These are phyloP conservation scores for Xerus inauris DNA, from an alignment of 2,113 vertebrate species.

Conservation along the genomic window DNA sequence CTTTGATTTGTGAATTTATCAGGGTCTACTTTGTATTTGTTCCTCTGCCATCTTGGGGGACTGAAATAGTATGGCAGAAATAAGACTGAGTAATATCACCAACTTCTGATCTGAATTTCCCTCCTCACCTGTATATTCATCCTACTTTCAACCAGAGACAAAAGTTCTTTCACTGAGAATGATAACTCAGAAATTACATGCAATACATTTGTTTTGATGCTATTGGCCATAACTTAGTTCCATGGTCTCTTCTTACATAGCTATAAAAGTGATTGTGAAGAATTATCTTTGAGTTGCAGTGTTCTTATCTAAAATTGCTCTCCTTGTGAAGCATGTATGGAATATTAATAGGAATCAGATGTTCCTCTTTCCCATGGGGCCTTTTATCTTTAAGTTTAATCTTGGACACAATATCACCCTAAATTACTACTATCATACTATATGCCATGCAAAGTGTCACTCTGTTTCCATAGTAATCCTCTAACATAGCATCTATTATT, in stretches of 20 bases:
- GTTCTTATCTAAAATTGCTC: neutral
- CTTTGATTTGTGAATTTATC: neutral
- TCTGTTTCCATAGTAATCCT: neutral
- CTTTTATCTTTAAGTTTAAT: neutral
- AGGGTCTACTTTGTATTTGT: neutral
- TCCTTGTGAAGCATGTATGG: neutral
- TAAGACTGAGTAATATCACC: neutral
- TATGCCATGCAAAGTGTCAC: neutral
- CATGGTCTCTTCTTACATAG: neutral
- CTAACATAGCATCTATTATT: neutral
- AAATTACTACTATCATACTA: neutral
- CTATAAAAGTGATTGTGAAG: neutral
- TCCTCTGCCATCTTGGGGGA: neutral
- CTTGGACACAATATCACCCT: neutral
- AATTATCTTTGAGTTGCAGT: neutral
- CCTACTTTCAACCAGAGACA: neutral
- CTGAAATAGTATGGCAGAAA: neutral
- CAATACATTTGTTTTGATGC: neutral
- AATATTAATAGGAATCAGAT: neutral
- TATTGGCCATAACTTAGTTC: neutral
- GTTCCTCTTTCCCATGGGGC: neutral
- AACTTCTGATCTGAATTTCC: neutral
- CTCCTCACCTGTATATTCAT: neutral
- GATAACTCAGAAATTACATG: neutral
- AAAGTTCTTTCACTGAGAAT: neutral